Evolutionary conservation across 23 tunicate species (phyloP), one percentile per base, ranked within the genome.

Genomic region (Ascidia mentula): DNA sequence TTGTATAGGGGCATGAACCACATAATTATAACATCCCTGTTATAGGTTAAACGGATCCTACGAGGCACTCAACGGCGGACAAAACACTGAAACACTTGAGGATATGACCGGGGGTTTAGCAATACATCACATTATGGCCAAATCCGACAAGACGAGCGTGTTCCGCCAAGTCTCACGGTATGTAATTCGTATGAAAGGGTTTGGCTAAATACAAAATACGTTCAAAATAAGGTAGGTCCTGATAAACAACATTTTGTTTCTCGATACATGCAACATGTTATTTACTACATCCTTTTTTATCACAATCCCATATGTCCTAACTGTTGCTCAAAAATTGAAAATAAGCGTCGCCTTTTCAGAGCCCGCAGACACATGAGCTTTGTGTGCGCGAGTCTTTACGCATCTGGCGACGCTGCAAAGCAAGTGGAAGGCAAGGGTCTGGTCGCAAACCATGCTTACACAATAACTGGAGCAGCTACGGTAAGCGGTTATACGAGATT

Each of bases 361-460:
- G 74, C 74, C 30, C 37, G 37, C 37, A 34, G 74, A 22, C 74
- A 70, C 32, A 5, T 28, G 38, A 70, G 74, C 32, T 70, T 70
- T 70, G 74, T 70, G 35, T 33, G 74, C 37, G 74, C 74, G 18
- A 70, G 74, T 70, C 35, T 70, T 7, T 70, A 3, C 13, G 74
- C 38, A 26, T 34, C 38, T 36, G 74, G 74, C 32, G 30, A 70
- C 31, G 32, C 6, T 3, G 9, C 9, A 18, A 9, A 18, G 38
- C 36, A 70, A 34, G 38, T 70, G 36, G 74, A 70, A 70, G 32
- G 30, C 24, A 20, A 26, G 17, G 82, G 82, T 24, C 46, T 78
- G 76, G 61, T 78, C 5, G 60, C 82, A 53, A 34, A 40, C 26
- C 82, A 78, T 34, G 82, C 82, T 32, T 78, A 78, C 69, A 45